These are phyloP conservation scores for Melanotaenia duboulayi DNA, from an alignment of 2,113 vertebrate genomes.

Conservation along the genomic window DNA sequence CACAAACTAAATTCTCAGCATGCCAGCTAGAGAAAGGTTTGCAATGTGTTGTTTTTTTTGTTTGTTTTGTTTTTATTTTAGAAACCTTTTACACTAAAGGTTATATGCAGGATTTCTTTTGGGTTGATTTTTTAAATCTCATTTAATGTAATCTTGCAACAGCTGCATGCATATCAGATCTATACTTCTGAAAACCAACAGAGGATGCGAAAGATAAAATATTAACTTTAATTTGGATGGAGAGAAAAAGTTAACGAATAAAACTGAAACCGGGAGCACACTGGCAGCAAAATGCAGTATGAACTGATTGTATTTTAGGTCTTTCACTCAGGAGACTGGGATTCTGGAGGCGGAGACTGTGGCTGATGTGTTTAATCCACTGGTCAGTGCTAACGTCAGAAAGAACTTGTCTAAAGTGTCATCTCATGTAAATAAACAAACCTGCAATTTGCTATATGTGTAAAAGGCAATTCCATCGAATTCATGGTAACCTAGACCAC, in stretches of 20 bases:
- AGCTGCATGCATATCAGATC: neutral
- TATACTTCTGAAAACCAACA: neutral
- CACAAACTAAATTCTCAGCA: constrained; percentile 5
- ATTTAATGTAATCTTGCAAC: neutral
- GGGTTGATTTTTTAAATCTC: neutral
- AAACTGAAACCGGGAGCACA: constrained; percentile 13
- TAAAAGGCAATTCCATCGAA: too few relatives aligned
- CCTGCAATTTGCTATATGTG: too few relatives aligned
- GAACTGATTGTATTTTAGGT: neutral
- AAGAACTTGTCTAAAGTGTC: too few relatives aligned
- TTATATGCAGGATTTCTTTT: neutral
- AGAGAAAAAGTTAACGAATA: neutral
- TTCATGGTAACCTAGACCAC: too few relatives aligned
- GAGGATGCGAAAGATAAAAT: neutral
- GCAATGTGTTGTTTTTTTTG: too few relatives aligned
- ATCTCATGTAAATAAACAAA: too few relatives aligned
- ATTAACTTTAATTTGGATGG: neutral
- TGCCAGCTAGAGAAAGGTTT: neutral
- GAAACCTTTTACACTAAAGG: neutral
- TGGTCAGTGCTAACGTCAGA: too few relatives aligned
- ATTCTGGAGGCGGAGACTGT: too few relatives aligned
- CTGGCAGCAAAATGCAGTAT: neutral
- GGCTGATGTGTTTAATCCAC: too few relatives aligned
- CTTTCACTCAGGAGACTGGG: neutral
- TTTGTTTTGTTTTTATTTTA: constrained; percentile 25